Base-by-base conservation (phyloP, 2,113 vertebrate species). In the Fukomys damarensis region DNA sequence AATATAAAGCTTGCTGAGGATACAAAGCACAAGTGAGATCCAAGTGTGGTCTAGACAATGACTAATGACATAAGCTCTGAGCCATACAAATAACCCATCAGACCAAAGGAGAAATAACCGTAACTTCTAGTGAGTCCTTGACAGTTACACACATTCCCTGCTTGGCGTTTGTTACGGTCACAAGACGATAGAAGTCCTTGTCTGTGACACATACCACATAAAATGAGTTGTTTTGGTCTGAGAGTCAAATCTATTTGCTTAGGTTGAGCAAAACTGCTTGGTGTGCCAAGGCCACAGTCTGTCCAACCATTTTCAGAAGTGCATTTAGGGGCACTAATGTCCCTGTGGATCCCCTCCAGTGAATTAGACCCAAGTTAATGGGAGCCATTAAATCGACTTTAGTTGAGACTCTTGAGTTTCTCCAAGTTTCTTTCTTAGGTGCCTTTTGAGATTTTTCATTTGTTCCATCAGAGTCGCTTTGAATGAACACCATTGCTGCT, bases 391-490 rank as follows among this genome's bases (percentile, higher is more conserved):
- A 97, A 94, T 98, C 68, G 43, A 96, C 92, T 97, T 98, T 93
- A 95, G 17, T 92, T 91, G 7, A 97, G 95, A 87, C 35, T 59
- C 19, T 96, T 90, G 89, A 56, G 0, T 3, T 17, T 95, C 96
- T 96, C 94, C 17, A 77, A 88, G 32, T 96, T 98, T 98, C 89
- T 97, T 93, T 97, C 95, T 96, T 49, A 56, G 56, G 91, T 94
- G 95, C 59, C 94, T 98, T 98, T 96, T 84, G 96, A 97, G 96
- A 92, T 95, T 65, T 96, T 98, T 96, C 96, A 91, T 98, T 98
- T 97, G 80, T 96, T 98, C 90, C 86, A 93, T 96, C 96, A 97
- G 92, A 98, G 95, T 97, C 68, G 46, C 81, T 98, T 97, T 96
- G 90, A 98, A 97, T 98, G 97, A 98, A 98, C 98, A 97, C 3